phyloP scores from a whole-genome alignment of 2,797 vertebrate species.

The Hapalemur alaotrensis region DNA sequence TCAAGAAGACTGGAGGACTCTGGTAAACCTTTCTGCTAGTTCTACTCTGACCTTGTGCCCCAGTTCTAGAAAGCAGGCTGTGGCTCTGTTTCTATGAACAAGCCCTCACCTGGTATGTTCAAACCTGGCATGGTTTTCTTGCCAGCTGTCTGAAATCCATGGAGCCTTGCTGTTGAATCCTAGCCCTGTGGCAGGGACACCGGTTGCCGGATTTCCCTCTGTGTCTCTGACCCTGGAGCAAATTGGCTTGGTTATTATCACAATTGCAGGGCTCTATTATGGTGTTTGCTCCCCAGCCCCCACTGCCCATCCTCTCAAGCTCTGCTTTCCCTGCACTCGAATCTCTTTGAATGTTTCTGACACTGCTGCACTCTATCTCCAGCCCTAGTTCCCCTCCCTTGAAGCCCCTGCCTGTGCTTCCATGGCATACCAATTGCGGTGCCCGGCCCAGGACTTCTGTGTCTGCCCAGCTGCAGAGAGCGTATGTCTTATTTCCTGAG shows the following conservation, averaged over 20 bases:
- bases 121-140: not conserved
- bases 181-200: not conserved
- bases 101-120: not conserved
- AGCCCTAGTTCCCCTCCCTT: not conserved
- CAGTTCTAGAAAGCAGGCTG: constrained; percentile 14
- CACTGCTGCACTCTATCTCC: not conserved
- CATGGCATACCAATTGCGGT: not conserved
- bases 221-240: not conserved
- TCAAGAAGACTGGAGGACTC: not conserved
- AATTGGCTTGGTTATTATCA: not conserved
- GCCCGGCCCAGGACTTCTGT: not conserved
- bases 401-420: not conserved
- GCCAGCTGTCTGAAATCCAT: not conserved
- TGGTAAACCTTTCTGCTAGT: not conserved
- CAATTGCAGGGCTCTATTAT: not conserved
- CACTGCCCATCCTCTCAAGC: not conserved
- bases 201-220: not conserved
- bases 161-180: not conserved
- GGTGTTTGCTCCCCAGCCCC: not conserved
- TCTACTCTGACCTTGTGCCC: constrained; percentile 8
- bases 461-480: not conserved
- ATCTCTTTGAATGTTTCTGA: not conserved
- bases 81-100: not conserved
- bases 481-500: not conserved
- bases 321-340: not conserved